Percentiles rank a stretch among this genome's conserved stretches.
phyloP scores from a whole-genome alignment of 2,888 invertebrate genomes.

The Agrenia bidenticulata region DNA sequence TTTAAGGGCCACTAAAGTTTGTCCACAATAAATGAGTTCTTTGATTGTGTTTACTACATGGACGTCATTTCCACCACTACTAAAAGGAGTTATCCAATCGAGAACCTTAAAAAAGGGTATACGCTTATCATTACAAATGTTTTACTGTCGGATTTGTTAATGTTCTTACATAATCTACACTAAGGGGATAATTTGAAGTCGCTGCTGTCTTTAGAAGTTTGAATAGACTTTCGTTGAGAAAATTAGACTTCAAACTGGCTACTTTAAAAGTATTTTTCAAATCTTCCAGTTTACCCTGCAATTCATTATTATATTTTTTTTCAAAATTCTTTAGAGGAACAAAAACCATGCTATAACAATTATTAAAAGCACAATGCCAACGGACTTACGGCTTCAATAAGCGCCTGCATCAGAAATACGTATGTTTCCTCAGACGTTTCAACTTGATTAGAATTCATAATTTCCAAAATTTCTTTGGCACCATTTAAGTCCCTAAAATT shows the following conservation, averaged over 20 bases:
- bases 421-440: constrained; percentile 32
- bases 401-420: constrained; percentile 25
- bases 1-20: constrained; percentile 2
- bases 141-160: too few species aligned
- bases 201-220: constrained; percentile 34
- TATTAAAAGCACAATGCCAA: too few species aligned
- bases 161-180: too few species aligned
- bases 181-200: too few species aligned
- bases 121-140: too few species aligned
- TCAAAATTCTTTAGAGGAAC: not conserved
- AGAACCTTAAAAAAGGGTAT: too few species aligned
- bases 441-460: constrained; percentile 31
- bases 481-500: constrained; percentile 34
- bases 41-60: not conserved
- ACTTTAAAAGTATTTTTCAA: constrained; percentile 19
- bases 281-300: constrained; percentile 21
- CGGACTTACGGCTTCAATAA: constrained; percentile 36
- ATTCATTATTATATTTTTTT: not conserved
- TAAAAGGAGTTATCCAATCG: not conserved
- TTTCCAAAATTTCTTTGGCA: constrained; percentile 28
- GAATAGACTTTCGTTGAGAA: constrained; percentile 30
- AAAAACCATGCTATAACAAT: too few species aligned
- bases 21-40: not conserved
- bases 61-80: too few species aligned
- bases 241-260: not conserved